Base-by-base conservation (phyloP, 2,113 vertebrate genomes). In the Melanerpes aurifrons region DNA sequence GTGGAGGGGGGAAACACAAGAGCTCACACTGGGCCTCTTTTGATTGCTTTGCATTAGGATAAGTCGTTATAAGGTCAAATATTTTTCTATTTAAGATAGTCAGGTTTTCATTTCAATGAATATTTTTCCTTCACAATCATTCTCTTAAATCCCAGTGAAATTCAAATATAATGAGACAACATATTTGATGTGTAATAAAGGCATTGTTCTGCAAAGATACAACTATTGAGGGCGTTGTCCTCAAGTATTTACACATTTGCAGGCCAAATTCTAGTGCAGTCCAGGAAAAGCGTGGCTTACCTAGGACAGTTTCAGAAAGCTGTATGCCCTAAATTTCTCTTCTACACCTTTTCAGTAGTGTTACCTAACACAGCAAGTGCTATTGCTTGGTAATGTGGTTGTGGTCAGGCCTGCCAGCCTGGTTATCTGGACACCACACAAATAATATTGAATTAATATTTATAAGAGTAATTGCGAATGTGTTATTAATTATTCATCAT, bases 241-340 rank as follows among this genome's bases (percentile, higher is more conserved):
- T 29, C 6, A 64, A 81, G 13, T 43, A 28, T 50, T 54, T 53
- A 3, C 0, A 3, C 3, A 8, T 62, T 79, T 93, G 22, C 25
- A 58, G 59, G 3, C 13, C 31, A 71, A 13, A 31, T 37, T 53
- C 8, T 48, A 54, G 25, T 50, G 29, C 15, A 12, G 47, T 15
- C 40, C 15, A 12, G 50, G 61, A 45, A 66, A 66, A 26, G 17
- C 0, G 1, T 37, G 79, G 18, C 7, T 31, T 48, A 29, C 32
- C 56, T 25, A n/a, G 28, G 14, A 6, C 18, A 32, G 3, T 67
- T 67, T 63, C 24, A 22, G 83, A 43, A 21, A 61, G 15, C 7
- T 14, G 5, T n/a, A 4, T 71, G 77, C 32, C 43, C 31, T 67
- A 0, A 4, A 0, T 12, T 35, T 67, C 8, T 63, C 0, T 81